Conservation (phyloP, 1,140 invertebrate species). For the Aphidius ervi region DNA sequence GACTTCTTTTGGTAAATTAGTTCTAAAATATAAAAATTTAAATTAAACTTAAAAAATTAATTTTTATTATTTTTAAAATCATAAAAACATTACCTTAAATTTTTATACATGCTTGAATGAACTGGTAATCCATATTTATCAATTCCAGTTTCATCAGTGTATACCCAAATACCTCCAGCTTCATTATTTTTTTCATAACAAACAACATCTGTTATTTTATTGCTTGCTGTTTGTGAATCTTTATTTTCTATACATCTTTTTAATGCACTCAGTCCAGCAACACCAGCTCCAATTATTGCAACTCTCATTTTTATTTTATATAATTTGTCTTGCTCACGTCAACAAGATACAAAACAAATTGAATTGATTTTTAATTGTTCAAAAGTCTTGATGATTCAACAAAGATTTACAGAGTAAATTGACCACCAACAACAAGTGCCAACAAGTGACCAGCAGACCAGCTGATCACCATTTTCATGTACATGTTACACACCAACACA, state of each 20-base stretch:
- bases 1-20: constrained; percentile 76
- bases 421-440: too few species aligned
- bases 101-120: constrained; percentile 85
- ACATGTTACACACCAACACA: too few species aligned
- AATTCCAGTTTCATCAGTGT: constrained; percentile 64
- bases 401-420: too few species aligned
- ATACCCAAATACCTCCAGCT: constrained; percentile 89
- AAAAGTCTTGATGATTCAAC: too few species aligned
- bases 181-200: constrained; percentile 59
- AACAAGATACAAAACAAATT: too few species aligned
- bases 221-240: constrained; percentile 7
- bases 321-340: too few species aligned
- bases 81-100: constrained; percentile 53
- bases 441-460: too few species aligned
- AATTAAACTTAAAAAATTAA: neutral
- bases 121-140: constrained; percentile 75
- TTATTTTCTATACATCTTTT: constrained; percentile 57
- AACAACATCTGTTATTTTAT: constrained; percentile 30
- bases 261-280: constrained; percentile 61
- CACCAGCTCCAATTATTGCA: constrained; percentile 65
- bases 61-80: constrained; percentile 11
- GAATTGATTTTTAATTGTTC: too few species aligned
- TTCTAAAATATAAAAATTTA: constrained; percentile 56
- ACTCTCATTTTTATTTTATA: constrained; percentile 46
- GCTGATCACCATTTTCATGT: too few species aligned